Base-by-base conservation (phyloP, 2,797 vertebrate genomes). In the Anomalospiza imberbis region DNA sequence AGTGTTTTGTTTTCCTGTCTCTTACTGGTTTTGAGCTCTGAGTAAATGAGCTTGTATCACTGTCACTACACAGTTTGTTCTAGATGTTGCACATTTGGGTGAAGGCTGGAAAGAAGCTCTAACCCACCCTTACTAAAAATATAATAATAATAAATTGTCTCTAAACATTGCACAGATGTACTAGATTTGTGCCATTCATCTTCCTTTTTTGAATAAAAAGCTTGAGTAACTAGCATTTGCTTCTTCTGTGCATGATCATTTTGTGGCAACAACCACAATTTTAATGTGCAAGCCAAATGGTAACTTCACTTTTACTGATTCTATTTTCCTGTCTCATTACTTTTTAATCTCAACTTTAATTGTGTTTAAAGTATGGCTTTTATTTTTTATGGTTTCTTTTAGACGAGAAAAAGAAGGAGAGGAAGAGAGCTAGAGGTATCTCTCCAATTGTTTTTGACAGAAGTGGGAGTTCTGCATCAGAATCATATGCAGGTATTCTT, bases 381-480 rank as follows among this genome's bases (percentile, higher is more conserved):
- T 92, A 38, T 80, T 91, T 97, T 22, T 90, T 94, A 60, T 34
- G 22, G 4, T 51, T 28, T 54, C 90, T 96, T 97, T 98, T 96
- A 98, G 98, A 98, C 83, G 98, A 99, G 97, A 98, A 98, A 97
- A 98, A 98, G 97, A 98, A 98, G 92, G 98, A 98, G 97, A 98
- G 98, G 95, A 98, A 98, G 96, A 98, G 98, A 97, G 98, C 98
- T 97, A 98, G 98, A 98, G 98, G 98, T 95, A 98, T 98, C 96
- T 98, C 98, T 97, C 98, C 98, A 21, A 98, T 98, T 97, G 98
- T 98, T 97, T 99, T 98, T 98, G 98, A 99, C 98, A 98, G 98
- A 98, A 98, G 98, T 97, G 98, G 98, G 97, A 99, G 98, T 96
- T 99, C 98, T 98, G 98, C 98, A 82, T 99, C 98, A 96, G 98